Evolutionary conservation across 2,888 invertebrate genomes (phyloP).

Genomic region (Yponomeuta plumbellus): DNA sequence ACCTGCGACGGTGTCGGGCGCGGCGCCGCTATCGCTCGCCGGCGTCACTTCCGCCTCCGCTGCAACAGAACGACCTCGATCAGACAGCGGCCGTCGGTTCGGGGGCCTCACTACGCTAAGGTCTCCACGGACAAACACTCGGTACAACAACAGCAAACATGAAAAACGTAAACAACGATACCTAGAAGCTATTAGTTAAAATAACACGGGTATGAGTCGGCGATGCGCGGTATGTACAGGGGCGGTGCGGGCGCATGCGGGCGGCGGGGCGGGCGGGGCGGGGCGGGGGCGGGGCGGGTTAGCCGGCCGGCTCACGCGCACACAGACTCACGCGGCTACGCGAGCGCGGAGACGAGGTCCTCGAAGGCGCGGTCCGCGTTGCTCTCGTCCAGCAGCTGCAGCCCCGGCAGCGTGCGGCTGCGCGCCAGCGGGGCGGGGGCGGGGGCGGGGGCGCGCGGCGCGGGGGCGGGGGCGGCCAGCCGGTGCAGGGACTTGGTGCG

Average conservation of each 20-base stretch:
- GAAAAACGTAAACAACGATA: slow-evolving; percentile 50
- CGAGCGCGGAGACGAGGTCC: slow-evolving; percentile 83
- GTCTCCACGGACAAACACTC: not conserved
- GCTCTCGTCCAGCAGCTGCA: slow-evolving; percentile 82
- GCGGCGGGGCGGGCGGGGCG: slow-evolving; percentile 31
- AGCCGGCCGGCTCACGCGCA: slow-evolving; percentile 62
- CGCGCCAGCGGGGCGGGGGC: slow-evolving; percentile 77
- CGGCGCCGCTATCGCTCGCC: slow-evolving; percentile 67
- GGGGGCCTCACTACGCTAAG: not conserved
- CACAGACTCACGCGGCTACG: slow-evolving; percentile 69
- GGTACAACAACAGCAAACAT: slow-evolving; percentile 51
- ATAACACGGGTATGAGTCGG: slow-evolving; percentile 62
- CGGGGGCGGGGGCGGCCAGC: slow-evolving; percentile 25
- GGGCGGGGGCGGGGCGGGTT: slow-evolving; percentile 23
- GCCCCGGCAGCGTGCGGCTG: slow-evolving; percentile 83
- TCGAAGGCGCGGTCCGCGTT: slow-evolving; percentile 94
- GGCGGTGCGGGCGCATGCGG: slow-evolving; percentile 9
- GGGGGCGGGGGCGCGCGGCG: slow-evolving; percentile 49
- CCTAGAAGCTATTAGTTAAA: slow-evolving; percentile 67
- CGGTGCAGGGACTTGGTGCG: slow-evolving; percentile 30
- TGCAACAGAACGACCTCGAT: slow-evolving; percentile 36
- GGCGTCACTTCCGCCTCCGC: slow-evolving; percentile 63
- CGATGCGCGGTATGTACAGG: slow-evolving; percentile 52
- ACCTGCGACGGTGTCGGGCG: slow-evolving; percentile 45
- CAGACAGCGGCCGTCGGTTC: not conserved